Base-by-base conservation (phyloP, 2,113 vertebrate species). In the Petaurus breviceps region DNA sequence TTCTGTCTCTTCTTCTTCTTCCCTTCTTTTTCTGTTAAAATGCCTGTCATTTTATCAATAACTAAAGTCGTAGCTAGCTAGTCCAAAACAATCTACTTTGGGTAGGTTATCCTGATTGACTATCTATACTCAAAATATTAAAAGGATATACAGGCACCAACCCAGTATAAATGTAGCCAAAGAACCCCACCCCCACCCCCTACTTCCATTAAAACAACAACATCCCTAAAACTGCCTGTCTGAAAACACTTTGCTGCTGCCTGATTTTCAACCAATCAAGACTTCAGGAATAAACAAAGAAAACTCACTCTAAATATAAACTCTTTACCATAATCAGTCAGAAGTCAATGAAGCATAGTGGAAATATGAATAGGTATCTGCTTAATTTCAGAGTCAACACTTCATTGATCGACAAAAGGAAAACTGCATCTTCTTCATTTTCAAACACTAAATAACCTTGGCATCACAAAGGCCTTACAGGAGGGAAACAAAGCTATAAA, bases 331-430 rank as follows among this genome's bases (percentile, higher is more conserved):
- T 90, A 50, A 90, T 90, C 89, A 90, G 89, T 9, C 47, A 90
- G 89, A 84, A 84, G 68, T 84, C 68, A 84, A 84, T 90, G 89
- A 90, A 50, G 26, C 49, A 50, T 90, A 28, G 89, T 90, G n/a
- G 90, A 25, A 90, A 90, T 50, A 50, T 90, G 90, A 90, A 90
- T 51, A 90, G 90, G 90, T 93, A 53, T 90, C 92, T 93, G 24
- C 37, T 95, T 97, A 94, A 95, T 50, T 97, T 95, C 84, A 93
- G 93, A 96, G 94, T 95, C 55, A 97, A 95, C 94, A 97, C 93
- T 94, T 24, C 61, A 95, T 61, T 89, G 91, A 92, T 91, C 51
- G 61, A 23, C 94, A 91, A 96, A 57, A 94, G 16, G 19, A n/a
- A 90, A 51, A 91, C 92, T 28, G 51, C 96, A 93, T 97, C 93